Evolutionary conservation across 2,113 vertebrate genomes (phyloP), one percentile per base, ranked within the genome.

Genomic region (Albula glossodonta): DNA sequence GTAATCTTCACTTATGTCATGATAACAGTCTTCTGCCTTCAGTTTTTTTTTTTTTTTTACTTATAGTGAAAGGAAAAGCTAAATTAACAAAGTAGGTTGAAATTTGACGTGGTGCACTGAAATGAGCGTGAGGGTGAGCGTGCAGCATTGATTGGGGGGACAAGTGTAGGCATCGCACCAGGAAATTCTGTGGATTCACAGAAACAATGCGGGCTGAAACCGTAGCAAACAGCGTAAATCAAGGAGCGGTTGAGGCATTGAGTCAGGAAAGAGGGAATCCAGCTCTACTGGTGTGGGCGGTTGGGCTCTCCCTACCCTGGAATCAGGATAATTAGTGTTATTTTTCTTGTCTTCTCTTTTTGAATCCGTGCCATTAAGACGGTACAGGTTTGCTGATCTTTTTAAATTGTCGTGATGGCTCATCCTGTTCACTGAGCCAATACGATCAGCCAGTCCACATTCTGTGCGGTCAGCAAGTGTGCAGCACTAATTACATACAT

Each of bases 231-330:
- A 41, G 53, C 9, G 19, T 15, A 56, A 22, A 63, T 41, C 31
- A 19, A 56, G 84, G 84, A 12, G 70, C 17, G 52, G 41, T 17
- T 8, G 41, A 78, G 53, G 48, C 11, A 41, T 17, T 17, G 25
- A 17, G 15, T 31, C 74, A 51, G 84, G 84, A 85, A 57, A 22
- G 10, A n/a, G 84, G 56, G 78, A 85, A 80, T 85, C 84, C 78
- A 81, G 84, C 84, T 85, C 56, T 81, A 85, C 84, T 81, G 84
- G 84, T 85, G 78, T 51, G 78, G 41, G 78, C 78, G 56, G 84
- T 85, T 74, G 50, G 56, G 78, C 78, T 85, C 78, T 85, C 84
- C 78, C 84, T 81, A 3, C 84, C 48, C 57, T 2, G 57, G 56
- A 51, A 51, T 51, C 74, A 84, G 74, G 70, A 74, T 70, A 22